phyloP scores from a whole-genome alignment of 1,140 invertebrate genomes.

The Sarcophaga bullata region DNA sequence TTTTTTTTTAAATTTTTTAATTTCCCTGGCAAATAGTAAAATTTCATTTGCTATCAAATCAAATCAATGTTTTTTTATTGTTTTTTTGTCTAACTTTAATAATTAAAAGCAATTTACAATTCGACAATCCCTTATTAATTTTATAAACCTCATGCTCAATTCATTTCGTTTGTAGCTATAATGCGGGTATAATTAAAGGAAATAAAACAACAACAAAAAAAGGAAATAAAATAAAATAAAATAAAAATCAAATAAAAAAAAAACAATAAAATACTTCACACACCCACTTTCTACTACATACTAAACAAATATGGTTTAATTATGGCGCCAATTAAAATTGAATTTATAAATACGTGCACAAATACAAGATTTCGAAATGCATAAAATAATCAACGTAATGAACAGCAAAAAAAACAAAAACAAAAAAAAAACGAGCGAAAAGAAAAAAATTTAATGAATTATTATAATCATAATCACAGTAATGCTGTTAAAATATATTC shows the following conservation, averaged over 20 bases:
- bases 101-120: neutral
- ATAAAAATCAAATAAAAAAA: too few relatives aligned
- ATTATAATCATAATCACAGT: neutral
- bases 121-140: neutral
- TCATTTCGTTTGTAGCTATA: neutral
- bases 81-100: too few relatives aligned
- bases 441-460: neutral
- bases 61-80: too few relatives aligned
- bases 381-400: neutral
- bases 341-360: neutral
- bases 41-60: too few relatives aligned
- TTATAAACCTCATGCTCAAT: neutral
- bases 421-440: neutral
- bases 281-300: neutral
- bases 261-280: neutral
- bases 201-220: too few relatives aligned
- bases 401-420: too few relatives aligned
- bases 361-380: neutral
- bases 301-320: conserved; percentile 22
- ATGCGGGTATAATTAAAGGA: too few relatives aligned
- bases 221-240: too few relatives aligned
- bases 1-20: too few relatives aligned
- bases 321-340: conserved; percentile 16
- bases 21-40: too few relatives aligned
- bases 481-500: conserved; percentile 8